These are phyloP conservation scores for Platichthys stellatus DNA, from an alignment of 2,113 vertebrate genomes.

Conservation along the genomic window DNA sequence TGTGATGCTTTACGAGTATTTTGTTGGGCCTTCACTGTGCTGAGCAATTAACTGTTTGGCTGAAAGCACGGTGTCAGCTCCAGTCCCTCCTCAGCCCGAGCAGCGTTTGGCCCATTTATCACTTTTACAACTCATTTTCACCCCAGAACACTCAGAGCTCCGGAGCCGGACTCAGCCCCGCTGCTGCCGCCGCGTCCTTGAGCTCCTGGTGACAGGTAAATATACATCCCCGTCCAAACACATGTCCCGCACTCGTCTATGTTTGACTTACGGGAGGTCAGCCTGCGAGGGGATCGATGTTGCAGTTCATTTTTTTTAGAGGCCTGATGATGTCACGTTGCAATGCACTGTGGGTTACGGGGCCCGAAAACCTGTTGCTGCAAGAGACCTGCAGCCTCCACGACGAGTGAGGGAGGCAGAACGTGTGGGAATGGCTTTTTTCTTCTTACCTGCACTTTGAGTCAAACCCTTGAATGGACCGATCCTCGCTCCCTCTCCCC, in stretches of 20 bases:
- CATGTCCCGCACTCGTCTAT: constrained; percentile 57
- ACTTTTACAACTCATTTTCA: constrained; percentile 79
- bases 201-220: constrained; percentile 75
- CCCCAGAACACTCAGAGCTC: constrained; percentile 59
- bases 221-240: constrained; percentile 76
- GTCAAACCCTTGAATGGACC: constrained; percentile 20
- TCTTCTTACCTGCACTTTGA: constrained; percentile 18
- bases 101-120: constrained; percentile 67
- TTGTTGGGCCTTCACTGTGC: constrained; percentile 75
- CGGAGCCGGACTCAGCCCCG: constrained; percentile 52
- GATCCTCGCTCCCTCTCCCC: constrained; percentile 8
- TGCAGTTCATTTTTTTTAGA: constrained; percentile 69
- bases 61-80: constrained; percentile 76
- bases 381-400: constrained; percentile 13
- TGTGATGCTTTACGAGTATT: constrained; percentile 73
- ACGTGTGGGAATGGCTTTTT: not conserved
- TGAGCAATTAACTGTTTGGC: constrained; percentile 81
- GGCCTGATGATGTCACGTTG: constrained; percentile 71
- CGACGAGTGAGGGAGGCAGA: not conserved
- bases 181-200: constrained; percentile 65
- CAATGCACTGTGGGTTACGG: constrained; percentile 47
- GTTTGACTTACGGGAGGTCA: constrained; percentile 74
- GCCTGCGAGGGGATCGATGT: constrained; percentile 67
- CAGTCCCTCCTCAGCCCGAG: constrained; percentile 49
- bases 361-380: constrained; percentile 62